Base-by-base conservation (phyloP, 2,113 vertebrate genomes). In the Typhlomys cinereus region DNA sequence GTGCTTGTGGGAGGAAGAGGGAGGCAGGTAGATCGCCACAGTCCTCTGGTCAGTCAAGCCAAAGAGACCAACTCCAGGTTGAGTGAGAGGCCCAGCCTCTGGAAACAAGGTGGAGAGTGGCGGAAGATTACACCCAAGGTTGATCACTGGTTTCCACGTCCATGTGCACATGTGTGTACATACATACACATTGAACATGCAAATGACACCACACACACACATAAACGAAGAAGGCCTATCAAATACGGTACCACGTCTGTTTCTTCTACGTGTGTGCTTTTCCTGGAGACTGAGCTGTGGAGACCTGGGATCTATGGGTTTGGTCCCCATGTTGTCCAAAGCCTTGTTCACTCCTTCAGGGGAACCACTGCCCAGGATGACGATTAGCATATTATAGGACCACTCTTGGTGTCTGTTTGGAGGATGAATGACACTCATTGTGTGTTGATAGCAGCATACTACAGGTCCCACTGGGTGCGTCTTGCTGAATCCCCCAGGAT, bases 391-490 rank as follows among this genome's bases (percentile, higher is more conserved):
- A 34, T 29, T 48, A 57, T 15, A 17, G 0, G 0, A 62, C 18
- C 1, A 4, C 54, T 41, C 41, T 85, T 15, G 1, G 50, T 5
- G 41, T 7, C 88, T 27, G 46, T 52, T 2, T 50, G 39, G 46
- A 66, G 59, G 86, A 39, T 27, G 81, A 57, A 29, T n/a, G 52
- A 44, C 52, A 15, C 48, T 23, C 50, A 27, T 11, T 8, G 4
- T 39, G 18, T 52, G 41, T 27, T 21, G 23, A 13, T 1, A 2
- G 15, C 5, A 2, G 34, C 41, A 20, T 34, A 15, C 20, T 0
- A 11, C 0, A 2, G 64, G 31, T 46, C 21, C 17, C 48, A 4
- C 21, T 2, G 4, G 11, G 7, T 15, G n/a, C n/a, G 36, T 48
- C 36, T 15, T 20, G 20, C 74, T 29, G 39, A 88, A 15, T 18